phyloP scores from a whole-genome alignment of 2,797 vertebrate genomes.

The Smutsia gigantea region DNA sequence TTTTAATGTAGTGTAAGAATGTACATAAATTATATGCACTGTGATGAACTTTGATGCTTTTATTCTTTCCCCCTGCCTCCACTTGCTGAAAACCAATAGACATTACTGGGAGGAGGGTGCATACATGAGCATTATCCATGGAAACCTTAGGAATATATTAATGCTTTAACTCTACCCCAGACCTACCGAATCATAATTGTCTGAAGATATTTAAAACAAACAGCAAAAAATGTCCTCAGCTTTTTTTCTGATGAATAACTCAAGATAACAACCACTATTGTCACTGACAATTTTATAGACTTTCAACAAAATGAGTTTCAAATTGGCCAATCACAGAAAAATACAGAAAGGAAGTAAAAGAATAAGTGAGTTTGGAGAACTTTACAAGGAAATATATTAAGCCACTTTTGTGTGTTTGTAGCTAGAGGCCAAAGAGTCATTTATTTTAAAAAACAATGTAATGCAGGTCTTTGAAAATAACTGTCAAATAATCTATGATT shows the following conservation, averaged over 20 bases:
- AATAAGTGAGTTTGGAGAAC: not conserved
- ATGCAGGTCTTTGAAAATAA: not conserved
- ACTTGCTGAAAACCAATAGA: not conserved
- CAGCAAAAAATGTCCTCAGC: not conserved
- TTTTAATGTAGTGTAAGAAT: not conserved
- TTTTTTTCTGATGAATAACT: not conserved
- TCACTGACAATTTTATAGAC: not conserved
- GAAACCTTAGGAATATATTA: not conserved
- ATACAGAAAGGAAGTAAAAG: not conserved
- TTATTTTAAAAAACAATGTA: constrained; percentile 24
- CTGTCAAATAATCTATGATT: not conserved
- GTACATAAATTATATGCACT: not conserved
- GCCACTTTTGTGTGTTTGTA: not conserved
- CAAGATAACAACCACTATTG: not conserved
- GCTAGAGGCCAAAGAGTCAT: not conserved
- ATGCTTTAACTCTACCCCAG: not conserved
- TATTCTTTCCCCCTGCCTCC: not conserved
- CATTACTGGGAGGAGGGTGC: not conserved
- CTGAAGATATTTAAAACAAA: not conserved
- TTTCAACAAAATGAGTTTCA: not conserved
- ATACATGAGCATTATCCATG: not conserved
- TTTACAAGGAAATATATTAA: not conserved
- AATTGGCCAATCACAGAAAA: not conserved
- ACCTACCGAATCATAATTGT: not conserved
- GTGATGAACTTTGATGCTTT: not conserved